phyloP scores from a whole-genome alignment of 2,113 vertebrate genomes.

The Pristiophorus japonicus region DNA sequence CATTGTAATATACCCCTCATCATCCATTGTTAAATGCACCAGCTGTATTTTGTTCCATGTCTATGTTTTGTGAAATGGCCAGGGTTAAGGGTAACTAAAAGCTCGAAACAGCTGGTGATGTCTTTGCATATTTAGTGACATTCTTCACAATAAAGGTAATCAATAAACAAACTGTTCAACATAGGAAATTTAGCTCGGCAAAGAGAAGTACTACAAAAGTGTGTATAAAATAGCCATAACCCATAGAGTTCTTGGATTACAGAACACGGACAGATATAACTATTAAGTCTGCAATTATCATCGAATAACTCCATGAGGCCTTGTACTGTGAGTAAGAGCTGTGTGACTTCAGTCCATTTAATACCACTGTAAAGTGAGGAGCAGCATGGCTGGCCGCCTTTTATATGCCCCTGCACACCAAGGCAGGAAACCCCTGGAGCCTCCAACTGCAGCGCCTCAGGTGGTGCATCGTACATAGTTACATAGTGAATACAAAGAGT shows the following conservation, averaged over 20 bases:
- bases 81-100: not conserved
- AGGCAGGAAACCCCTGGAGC: too few relatives aligned
- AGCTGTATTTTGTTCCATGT: not conserved
- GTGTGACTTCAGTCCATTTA: too few relatives aligned
- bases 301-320: too few relatives aligned
- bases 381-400: too few relatives aligned
- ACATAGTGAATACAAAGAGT: too few relatives aligned
- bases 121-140: not conserved
- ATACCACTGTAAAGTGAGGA: too few relatives aligned
- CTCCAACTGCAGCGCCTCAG: too few relatives aligned
- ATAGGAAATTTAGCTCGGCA: not conserved
- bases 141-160: not conserved
- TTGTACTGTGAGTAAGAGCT: too few relatives aligned
- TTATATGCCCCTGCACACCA: too few relatives aligned
- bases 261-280: not conserved
- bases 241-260: not conserved
- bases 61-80: not conserved
- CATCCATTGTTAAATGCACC: not conserved
- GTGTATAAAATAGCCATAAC: not conserved
- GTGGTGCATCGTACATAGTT: too few relatives aligned
- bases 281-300: too few relatives aligned
- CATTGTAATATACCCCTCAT: not conserved
- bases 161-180: not conserved
- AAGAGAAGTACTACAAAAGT: not conserved
- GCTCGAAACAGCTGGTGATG: not conserved